phyloP scores from a whole-genome alignment of 2,113 vertebrate species.

The Brachyistius frenatus region DNA sequence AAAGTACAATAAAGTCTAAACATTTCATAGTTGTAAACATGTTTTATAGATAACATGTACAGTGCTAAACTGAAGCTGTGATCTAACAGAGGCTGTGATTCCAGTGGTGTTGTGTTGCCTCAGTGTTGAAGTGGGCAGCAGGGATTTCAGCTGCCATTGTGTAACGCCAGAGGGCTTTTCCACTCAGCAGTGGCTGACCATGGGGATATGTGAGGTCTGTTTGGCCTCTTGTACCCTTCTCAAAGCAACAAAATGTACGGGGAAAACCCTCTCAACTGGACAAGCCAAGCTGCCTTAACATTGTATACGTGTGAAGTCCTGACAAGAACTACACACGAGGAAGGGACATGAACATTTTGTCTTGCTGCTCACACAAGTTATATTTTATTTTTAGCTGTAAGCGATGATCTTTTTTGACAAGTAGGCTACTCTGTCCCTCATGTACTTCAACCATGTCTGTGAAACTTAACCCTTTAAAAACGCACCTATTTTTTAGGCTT shows the following conservation, averaged over 20 bases:
- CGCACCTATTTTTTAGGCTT: too few species aligned
- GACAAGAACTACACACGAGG: background rate
- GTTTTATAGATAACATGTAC: too few species aligned
- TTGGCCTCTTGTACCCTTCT: constrained; percentile 42
- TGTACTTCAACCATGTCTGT: background rate
- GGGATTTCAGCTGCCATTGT: constrained; percentile 46
- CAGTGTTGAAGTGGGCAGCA: constrained; percentile 45
- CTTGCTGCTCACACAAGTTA: background rate
- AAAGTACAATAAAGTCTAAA: too few species aligned
- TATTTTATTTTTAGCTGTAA: background rate
- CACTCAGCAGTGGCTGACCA: constrained; percentile 43
- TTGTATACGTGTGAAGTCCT: constrained; percentile 1
- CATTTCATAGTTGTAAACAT: too few species aligned
- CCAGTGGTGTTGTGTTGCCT: constrained; percentile 45
- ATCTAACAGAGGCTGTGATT: constrained; percentile 36
- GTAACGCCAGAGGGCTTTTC: constrained; percentile 66
- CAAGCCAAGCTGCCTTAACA: constrained; percentile 3
- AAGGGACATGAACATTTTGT: background rate
- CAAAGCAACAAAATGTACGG: constrained; percentile 36
- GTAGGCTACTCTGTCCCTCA: background rate
- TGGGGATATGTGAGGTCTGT: constrained; percentile 40
- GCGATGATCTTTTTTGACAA: background rate
- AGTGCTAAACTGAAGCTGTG: constrained; percentile 22
- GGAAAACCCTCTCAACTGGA: constrained; percentile 27
- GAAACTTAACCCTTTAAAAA: too few species aligned